Percentiles rank a stretch among this genome's conserved stretches.
Evolutionary conservation across 2,888 invertebrate genomes (phyloP).

Genomic region (Lamellibrachia columna): DNA sequence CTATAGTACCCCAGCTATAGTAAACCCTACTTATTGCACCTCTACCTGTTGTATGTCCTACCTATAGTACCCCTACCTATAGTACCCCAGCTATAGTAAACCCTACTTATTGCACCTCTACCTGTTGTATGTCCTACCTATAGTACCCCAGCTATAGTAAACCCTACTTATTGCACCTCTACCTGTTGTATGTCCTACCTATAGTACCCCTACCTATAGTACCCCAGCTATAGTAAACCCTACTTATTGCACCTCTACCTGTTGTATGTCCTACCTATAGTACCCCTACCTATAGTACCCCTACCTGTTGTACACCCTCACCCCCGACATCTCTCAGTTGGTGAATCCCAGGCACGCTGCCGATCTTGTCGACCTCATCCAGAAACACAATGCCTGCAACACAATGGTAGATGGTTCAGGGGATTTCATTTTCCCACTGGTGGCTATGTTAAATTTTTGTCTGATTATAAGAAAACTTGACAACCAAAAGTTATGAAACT

Average conservation of each 20-base stretch:
- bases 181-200: neutral
- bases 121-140: too few species aligned
- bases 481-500: too few species aligned
- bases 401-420: slow-evolving; percentile 18
- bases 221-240: neutral
- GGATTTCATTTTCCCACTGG: too few species aligned
- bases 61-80: neutral
- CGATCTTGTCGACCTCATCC: slow-evolving; percentile 99
- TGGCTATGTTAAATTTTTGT: too few species aligned
- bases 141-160: neutral
- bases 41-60: neutral
- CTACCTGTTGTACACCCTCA: slow-evolving; percentile 86
- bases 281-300: neutral
- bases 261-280: slow-evolving; percentile 83
- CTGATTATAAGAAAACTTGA: too few species aligned
- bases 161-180: neutral
- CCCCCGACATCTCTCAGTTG: slow-evolving; percentile 97
- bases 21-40: neutral
- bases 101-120: neutral
- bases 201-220: neutral
- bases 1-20: neutral
- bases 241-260: too few species aligned
- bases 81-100: neutral
- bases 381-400: slow-evolving; percentile 89
- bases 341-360: slow-evolving; percentile 92